Conservation (phyloP, 2,888 invertebrate species). For the Pandemis heparana region DNA sequence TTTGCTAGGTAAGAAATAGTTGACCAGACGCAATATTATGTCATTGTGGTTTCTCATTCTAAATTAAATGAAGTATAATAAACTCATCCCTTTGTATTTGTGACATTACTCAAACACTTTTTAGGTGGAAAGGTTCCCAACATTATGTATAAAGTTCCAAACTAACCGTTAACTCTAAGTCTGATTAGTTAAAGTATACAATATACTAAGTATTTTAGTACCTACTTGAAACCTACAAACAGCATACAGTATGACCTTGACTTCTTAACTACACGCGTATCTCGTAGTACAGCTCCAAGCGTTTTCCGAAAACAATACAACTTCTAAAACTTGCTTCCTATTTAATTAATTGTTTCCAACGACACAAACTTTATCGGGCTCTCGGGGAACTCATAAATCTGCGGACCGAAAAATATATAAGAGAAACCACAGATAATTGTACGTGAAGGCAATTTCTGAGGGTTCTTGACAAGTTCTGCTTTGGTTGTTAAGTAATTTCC, state of each 20-base stretch:
- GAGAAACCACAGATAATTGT: slow-evolving; percentile 38
- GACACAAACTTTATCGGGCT: slow-evolving; percentile 41
- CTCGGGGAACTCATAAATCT: slow-evolving; percentile 45
- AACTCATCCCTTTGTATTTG: no score
- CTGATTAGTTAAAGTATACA: no score
- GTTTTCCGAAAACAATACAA: slow-evolving; percentile 20
- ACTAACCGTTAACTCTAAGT: no score
- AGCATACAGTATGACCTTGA: not conserved
- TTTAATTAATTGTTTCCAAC: slow-evolving; percentile 39
- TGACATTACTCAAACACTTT: no score
- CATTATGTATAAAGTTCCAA: no score
- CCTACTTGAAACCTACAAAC: not conserved
- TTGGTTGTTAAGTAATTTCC: slow-evolving; percentile 53
- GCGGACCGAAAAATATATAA: slow-evolving; percentile 49
- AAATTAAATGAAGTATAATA: no score
- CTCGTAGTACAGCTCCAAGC: not conserved
- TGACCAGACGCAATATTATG: no score
- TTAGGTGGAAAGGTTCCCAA: no score
- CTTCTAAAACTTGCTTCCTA: slow-evolving; percentile 13
- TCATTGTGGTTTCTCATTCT: no score
- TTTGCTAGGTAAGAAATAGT: no score
- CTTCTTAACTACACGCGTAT: slow-evolving; percentile 1
- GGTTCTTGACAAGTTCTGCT: slow-evolving; percentile 50
- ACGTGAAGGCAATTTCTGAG: slow-evolving; percentile 46
- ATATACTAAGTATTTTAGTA: not conserved